These are phyloP conservation scores for Drosophila ficusphila DNA, from an alignment of 1,140 invertebrate species.

Conservation along the genomic window DNA sequence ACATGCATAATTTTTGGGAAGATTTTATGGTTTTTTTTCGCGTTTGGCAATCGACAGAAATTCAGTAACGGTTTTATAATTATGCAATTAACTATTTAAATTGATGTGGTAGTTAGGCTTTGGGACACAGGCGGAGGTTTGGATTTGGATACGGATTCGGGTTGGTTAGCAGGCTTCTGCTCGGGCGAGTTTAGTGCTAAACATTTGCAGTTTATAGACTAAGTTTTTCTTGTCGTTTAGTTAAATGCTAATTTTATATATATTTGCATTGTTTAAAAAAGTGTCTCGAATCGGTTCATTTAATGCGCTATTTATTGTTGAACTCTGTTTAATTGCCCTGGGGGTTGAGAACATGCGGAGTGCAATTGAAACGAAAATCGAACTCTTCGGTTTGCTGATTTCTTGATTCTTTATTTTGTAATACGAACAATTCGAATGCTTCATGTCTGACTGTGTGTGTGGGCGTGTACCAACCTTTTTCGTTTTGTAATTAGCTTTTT, in stretches of 20 bases:
- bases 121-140: conserved; percentile 20
- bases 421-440: conserved; percentile 71
- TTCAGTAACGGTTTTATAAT: conserved; percentile 73
- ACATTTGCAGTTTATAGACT: conserved; percentile 74
- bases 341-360: conserved; percentile 58
- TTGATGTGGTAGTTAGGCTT: conserved; percentile 69
- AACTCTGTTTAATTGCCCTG: conserved; percentile 28
- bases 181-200: conserved; percentile 65
- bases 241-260: conserved; percentile 78
- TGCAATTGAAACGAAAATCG: conserved; percentile 63
- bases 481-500: conserved; percentile 62
- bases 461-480: conserved; percentile 64
- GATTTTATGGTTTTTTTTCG: conserved; percentile 39
- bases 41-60: conserved; percentile 59
- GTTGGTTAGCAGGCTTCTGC: conserved; percentile 21
- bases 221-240: conserved; percentile 58
- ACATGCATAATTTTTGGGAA: conserved; percentile 69
- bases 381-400: conserved; percentile 62
- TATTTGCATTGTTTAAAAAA: conserved; percentile 64
- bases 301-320: conserved; percentile 49
- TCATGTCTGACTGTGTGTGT: conserved; percentile 23
- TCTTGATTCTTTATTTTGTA: conserved; percentile 54
- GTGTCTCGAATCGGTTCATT: conserved; percentile 52
- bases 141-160: conserved; percentile 31
- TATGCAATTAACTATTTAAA: conserved; percentile 79